phyloP scores from a whole-genome alignment of 2,113 vertebrate genomes.

The Oplegnathus fasciatus region DNA sequence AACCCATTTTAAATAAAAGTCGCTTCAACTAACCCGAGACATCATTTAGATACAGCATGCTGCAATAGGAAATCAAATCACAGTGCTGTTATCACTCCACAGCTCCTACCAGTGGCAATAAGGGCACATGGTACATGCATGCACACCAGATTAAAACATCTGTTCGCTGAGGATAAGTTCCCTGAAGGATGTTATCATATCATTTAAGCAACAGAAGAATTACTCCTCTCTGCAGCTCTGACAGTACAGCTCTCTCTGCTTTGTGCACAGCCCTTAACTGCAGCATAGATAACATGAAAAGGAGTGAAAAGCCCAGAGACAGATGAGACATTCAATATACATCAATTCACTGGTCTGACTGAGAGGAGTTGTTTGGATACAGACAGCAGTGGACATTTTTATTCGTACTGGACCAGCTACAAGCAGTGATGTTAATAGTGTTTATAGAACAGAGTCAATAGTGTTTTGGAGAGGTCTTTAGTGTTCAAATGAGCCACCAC shows the following conservation, averaged over 20 bases:
- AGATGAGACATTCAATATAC: constrained; percentile 35
- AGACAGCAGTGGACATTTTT: constrained; percentile 4
- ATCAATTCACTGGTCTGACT: constrained; percentile 4
- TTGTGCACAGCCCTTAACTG: constrained; percentile 1
- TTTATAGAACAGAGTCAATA: constrained; percentile 55
- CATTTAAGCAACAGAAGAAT: constrained; percentile 29
- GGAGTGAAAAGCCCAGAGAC: constrained; percentile 19
- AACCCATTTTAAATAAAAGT: neutral
- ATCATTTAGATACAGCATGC: constrained; percentile 28
- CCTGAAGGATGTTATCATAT: constrained; percentile 33
- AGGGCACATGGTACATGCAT: constrained; percentile 41
- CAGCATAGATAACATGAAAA: constrained; percentile 16
- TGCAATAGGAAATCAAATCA: constrained; percentile 37
- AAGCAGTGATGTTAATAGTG: constrained; percentile 20
- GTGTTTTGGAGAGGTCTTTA: constrained; percentile 57
- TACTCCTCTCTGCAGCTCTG: constrained; percentile 20
- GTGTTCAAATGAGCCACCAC: constrained; percentile 58
- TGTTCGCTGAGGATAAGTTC: constrained; percentile 24
- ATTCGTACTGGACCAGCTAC: neutral
- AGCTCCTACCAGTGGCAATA: constrained; percentile 80
- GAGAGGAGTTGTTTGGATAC: constrained; percentile 18
- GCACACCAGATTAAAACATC: constrained; percentile 47
- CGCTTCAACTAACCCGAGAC: neutral
- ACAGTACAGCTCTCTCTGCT: constrained; percentile 19
- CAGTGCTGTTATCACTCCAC: constrained; percentile 57